phyloP scores from a whole-genome alignment of 2,113 vertebrate genomes.

The Ctenomys sociabilis region DNA sequence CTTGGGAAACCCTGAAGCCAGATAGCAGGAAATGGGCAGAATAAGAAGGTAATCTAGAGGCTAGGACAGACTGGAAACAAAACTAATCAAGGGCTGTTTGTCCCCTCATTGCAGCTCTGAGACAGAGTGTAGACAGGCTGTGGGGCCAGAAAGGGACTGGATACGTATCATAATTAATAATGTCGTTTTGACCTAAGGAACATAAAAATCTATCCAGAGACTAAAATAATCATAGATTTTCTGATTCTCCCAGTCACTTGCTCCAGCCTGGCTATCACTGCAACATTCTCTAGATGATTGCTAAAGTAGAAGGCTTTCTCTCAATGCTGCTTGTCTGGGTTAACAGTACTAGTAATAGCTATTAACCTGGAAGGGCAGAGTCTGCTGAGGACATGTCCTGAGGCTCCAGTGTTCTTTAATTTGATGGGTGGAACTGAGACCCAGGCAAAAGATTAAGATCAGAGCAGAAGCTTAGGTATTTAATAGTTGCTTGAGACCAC shows the following conservation, averaged over 20 bases:
- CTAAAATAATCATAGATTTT: neutral
- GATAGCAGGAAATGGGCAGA: neutral
- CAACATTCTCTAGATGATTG: neutral
- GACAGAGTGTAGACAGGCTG: neutral
- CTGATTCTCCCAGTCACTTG: neutral
- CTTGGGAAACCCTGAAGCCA: neutral
- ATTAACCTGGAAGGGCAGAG: neutral
- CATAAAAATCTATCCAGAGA: neutral
- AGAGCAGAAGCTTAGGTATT: neutral
- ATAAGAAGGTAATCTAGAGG: neutral
- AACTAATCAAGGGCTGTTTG: neutral
- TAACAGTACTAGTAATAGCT: neutral
- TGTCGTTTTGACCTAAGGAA: neutral
- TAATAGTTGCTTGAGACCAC: neutral
- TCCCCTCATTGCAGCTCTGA: neutral
- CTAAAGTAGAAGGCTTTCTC: neutral
- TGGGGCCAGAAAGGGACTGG: neutral
- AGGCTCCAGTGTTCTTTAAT: neutral
- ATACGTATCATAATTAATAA: accelerated
- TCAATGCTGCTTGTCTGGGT: neutral
- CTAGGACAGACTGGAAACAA: neutral
- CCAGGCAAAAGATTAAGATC: neutral
- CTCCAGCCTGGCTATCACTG: neutral
- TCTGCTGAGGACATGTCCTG: neutral
- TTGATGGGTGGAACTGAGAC: neutral